Base-by-base conservation (phyloP, 2,797 vertebrate genomes). In the Schizopygopsis pylzovi region DNA sequence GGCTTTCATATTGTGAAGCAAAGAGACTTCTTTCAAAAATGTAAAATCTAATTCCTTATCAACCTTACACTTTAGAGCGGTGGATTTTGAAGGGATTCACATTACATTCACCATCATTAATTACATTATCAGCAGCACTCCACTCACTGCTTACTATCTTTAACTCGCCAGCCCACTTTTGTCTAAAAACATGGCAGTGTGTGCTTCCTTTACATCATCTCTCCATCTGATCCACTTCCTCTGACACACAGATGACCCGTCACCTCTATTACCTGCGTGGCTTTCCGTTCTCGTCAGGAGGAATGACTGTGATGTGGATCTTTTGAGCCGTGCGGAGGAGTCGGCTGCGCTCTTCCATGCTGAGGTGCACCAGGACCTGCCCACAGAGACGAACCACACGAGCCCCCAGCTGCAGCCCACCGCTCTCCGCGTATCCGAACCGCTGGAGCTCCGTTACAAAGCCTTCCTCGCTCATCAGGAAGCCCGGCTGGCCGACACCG, bases 291-390 rank as follows among this genome's bases (percentile, higher is more conserved):
- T 96, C 96, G 1, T 98, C 97, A 0, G 97, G 97, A 0, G 97
- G 97, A 85, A 98, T 95, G 81, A 98, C 96, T 0, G 97, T 98
- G 93, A 98, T 96, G 93, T 96, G 96, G 90, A 97, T 97, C 88
- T 97, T 97, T 92, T 96, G 95, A 0, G 97, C 96, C 0, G 94
- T 94, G 85, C 96, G 94, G 59, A 98, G 96, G 56, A 97, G 94
- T 73, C 92, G 91, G 25, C 93, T 91, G 45, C 96, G 94, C 88
- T 96, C 95, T 8, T 95, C 94, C 0, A 94, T 93, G 71, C 91
- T 93, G 47, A 98, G 93, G 81, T 94, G 91, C 43, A 97, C 95
- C 82, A 98, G 92, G 0, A 96, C 94, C 75, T 93, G 95, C 25
- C 96, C 96, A 3, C 97, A 98, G 33, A 98, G 94, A 0, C 96